Conservation (phyloP, 1,140 invertebrate species). For the Pseudobourletiella spinata region DNA sequence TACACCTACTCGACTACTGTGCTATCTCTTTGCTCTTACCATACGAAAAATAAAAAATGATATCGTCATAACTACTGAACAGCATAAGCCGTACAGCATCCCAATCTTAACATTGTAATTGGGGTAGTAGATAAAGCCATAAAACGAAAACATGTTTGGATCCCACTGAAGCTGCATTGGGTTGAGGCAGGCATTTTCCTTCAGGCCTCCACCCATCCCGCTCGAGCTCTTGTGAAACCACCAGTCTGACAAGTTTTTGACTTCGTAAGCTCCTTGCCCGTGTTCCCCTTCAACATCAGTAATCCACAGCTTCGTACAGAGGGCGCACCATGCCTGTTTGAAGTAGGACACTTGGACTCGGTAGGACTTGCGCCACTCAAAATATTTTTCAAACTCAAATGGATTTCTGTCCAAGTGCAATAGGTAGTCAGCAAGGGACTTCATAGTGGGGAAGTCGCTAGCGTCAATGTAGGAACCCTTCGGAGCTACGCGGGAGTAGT, state of each 20-base stretch:
- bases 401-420: slow-evolving; percentile 42
- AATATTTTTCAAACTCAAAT: slow-evolving; percentile 37
- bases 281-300: background rate
- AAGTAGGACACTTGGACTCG: background rate
- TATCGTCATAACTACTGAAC: no score
- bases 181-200: slow-evolving; percentile 1
- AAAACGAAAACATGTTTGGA: background rate
- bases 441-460: slow-evolving; percentile 45
- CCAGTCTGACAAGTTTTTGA: background rate
- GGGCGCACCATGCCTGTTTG: background rate
- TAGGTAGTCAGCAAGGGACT: slow-evolving; percentile 48
- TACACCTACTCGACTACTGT: no score
- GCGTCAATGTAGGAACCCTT: slow-evolving; percentile 56
- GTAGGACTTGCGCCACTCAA: slow-evolving; percentile 32
- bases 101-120: slow-evolving; percentile 8
- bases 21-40: no score
- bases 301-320: slow-evolving; percentile 2
- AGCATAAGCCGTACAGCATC: background rate
- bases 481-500: slow-evolving; percentile 51
- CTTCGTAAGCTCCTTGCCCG: background rate
- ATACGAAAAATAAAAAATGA: no score
- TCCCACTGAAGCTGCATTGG: background rate
- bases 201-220: background rate
- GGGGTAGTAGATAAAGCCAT: slow-evolving; percentile 9
- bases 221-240: slow-evolving; percentile 1